Evolutionary conservation across 2,113 vertebrate genomes (phyloP).

Genomic region (Nycticryphes semicollaris): DNA sequence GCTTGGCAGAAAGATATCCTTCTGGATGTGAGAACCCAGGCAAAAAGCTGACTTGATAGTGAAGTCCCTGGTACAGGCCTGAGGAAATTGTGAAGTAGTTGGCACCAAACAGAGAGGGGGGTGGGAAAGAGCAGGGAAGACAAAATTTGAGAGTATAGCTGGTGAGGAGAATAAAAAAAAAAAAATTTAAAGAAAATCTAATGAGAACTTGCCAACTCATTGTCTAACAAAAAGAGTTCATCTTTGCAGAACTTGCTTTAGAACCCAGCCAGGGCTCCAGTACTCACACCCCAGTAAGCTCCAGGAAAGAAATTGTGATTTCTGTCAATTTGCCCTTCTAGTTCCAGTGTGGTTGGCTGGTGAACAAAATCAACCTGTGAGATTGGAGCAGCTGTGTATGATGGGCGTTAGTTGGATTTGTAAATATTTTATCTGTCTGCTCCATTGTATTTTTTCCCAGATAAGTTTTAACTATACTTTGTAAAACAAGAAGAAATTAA

Average conservation of each 20-base stretch:
- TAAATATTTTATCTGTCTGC: neutral
- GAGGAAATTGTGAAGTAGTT: neutral
- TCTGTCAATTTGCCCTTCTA: neutral
- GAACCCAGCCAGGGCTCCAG: neutral
- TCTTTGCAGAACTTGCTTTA: neutral
- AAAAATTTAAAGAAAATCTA: neutral
- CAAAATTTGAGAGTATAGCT: neutral
- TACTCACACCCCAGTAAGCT: neutral
- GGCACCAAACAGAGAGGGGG: neutral
- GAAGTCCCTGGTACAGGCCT: neutral
- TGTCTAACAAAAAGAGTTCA: rapidly evolving
- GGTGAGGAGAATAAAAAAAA: too few relatives aligned
- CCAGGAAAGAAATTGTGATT: neutral
- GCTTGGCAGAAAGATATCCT: neutral
- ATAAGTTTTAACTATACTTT: neutral
- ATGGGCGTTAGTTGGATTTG: neutral
- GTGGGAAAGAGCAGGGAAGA: neutral
- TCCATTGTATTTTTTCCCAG: neutral
- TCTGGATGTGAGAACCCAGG: neutral
- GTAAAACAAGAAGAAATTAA: neutral
- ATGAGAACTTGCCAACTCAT: neutral
- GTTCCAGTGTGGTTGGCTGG: neutral
- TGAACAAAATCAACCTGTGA: neutral
- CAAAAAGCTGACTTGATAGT: neutral
- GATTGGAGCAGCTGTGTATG: neutral